phyloP scores from a whole-genome alignment of 2,797 vertebrate species.

The Tadarida brasiliensis region DNA sequence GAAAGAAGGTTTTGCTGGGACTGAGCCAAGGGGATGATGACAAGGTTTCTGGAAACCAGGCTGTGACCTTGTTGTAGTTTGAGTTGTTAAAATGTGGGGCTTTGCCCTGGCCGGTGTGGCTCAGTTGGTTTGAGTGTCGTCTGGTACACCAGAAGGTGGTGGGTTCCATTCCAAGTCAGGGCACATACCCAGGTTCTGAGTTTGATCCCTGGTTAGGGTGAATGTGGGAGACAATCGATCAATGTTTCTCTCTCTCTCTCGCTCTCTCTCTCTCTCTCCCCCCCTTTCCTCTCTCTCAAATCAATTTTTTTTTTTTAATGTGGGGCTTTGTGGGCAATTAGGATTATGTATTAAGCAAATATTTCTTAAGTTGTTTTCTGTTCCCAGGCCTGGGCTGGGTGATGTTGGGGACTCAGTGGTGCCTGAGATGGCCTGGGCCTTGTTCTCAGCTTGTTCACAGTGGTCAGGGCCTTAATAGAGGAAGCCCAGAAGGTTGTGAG shows the following conservation, averaged over 20 bases:
- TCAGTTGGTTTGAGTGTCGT: not conserved
- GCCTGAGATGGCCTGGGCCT: not conserved
- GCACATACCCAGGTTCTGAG: not conserved
- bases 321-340: not conserved
- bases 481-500: not conserved
- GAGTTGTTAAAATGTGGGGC: not conserved
- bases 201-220: not conserved
- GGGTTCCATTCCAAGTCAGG: not conserved
- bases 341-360: not conserved
- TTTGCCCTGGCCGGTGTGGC: not conserved
- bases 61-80: not conserved
- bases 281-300: no score
- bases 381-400: not conserved
- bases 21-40: not conserved
- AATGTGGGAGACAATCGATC: not conserved
- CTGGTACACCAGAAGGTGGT: not conserved
- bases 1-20: not conserved
- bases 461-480: not conserved
- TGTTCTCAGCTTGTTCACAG: not conserved
- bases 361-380: not conserved
- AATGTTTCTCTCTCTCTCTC: not conserved
- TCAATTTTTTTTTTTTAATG: not conserved
- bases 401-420: not conserved
- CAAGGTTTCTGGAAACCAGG: not conserved
- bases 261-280: not conserved